Conservation (phyloP, 2,888 invertebrate species). For the Bimastos eiseni region DNA sequence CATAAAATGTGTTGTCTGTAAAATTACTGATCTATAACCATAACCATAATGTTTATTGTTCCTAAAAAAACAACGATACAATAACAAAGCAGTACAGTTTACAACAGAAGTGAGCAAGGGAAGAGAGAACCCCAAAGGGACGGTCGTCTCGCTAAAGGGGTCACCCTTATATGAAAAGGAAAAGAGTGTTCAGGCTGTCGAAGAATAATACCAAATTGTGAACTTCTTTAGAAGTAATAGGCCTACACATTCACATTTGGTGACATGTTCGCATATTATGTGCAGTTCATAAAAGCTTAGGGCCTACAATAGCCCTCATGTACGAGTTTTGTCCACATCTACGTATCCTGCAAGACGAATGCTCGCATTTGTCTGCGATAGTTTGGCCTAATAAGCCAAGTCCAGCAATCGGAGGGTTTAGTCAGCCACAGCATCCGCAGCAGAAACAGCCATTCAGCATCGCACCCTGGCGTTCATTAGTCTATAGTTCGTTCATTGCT, state of each 20-base stretch:
- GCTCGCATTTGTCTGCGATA: constrained; percentile 23
- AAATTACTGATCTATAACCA: not conserved
- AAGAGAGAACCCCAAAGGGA: too few species aligned
- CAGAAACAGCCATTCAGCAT: not conserved
- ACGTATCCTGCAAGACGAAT: not conserved
- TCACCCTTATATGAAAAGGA: too few species aligned
- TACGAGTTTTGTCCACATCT: not conserved
- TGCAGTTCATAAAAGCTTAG: not conserved
- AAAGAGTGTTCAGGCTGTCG: too few species aligned
- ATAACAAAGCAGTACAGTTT: too few species aligned
- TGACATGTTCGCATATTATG: not conserved
- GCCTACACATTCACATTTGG: not conserved
- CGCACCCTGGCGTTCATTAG: not conserved
- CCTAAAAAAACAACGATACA: too few species aligned
- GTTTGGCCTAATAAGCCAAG: constrained; percentile 16
- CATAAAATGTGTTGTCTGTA: not conserved
- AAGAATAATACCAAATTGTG: too few species aligned
- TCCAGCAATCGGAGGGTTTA: not conserved
- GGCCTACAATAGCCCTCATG: not conserved
- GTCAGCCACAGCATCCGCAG: not conserved
- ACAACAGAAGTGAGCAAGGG: too few species aligned
- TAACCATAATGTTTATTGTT: too few species aligned
- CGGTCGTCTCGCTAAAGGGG: too few species aligned
- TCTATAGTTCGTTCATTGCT: not conserved
- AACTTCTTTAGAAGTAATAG: too few species aligned